A percentile compares a stretch with the other conserved stretches of the same genome.
These are phyloP conservation scores for Percopsis transmontana DNA, from an alignment of 2,113 vertebrate species.

Conservation along the genomic window DNA sequence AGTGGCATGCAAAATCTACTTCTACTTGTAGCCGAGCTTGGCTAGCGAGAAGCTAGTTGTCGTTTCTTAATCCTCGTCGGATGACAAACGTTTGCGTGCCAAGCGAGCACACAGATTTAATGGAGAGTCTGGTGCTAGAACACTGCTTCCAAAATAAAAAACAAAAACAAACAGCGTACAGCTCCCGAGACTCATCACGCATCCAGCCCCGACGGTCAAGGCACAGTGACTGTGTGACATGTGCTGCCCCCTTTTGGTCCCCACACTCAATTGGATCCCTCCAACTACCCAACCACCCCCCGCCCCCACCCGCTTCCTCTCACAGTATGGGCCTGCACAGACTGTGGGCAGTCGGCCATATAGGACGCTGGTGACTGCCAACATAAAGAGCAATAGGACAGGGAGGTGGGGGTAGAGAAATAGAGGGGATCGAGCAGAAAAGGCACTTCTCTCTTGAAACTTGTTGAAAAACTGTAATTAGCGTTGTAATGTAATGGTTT, in stretches of 20 bases:
- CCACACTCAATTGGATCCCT: constrained; percentile 2
- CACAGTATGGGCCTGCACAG: constrained; percentile 56
- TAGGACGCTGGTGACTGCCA: constrained; percentile 53
- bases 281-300: constrained; percentile 16
- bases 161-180: too few species aligned
- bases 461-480: constrained; percentile 28
- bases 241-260: background rate
- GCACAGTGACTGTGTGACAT: constrained; percentile 8
- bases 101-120: too few species aligned
- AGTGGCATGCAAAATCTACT: too few species aligned
- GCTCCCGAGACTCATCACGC: too few species aligned
- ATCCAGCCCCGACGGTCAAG: background rate
- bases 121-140: too few species aligned
- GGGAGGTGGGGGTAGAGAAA: constrained; percentile 1
- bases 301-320: constrained; percentile 39
- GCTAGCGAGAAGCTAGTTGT: too few species aligned
- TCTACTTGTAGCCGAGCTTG: too few species aligned
- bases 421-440: background rate
- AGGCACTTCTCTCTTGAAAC: constrained; percentile 8
- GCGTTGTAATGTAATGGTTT: constrained; percentile 30
- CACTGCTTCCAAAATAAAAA: too few species aligned
- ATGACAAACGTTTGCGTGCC: too few species aligned
- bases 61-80: too few species aligned
- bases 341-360: constrained; percentile 52
- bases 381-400: constrained; percentile 39